Evolutionary conservation across 2,797 vertebrate genomes (phyloP), one percentile per base, ranked within the genome.

Genomic region (Apodemus agrarius): DNA sequence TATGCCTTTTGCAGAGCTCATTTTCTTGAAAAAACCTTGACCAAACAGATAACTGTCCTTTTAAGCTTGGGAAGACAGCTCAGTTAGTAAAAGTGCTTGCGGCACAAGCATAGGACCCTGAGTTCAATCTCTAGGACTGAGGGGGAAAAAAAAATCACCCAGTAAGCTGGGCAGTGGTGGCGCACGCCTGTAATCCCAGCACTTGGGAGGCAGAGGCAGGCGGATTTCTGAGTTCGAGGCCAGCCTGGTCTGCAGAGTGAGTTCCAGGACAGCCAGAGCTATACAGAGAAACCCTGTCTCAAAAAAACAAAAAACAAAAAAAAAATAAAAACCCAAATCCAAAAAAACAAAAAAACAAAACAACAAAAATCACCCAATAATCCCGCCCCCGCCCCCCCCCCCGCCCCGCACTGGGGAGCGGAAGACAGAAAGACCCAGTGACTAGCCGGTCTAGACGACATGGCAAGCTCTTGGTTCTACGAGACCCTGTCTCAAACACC

Each of bases 11-110:
- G 83, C 19, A 95, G 95, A 90, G n/a, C 17, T 87, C n/a, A 26
- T 96, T 92, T 91, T 84, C 94, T 93, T 78, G 57, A 52, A 86
- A 91, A 84, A 86, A 81, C 83, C 81, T 91, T 96, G 63, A 57
- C 57, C 80, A 82, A 75, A 91, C 6, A 87, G 78, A 93, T 96
- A 57, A 87, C 95, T 97, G 78, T 75, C 78, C 59, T 29, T 29
- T 72, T 40, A 87, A 74, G 67, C 49, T 34, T 87, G n/a, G 49
- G 67, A 74, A 87, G 24, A 54, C 11, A 54, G 34, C 26, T 72
- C 22, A 0, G 65, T 19, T 31, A 16, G 46, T 52, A 54, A 72
- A 85, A 52, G 63, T 1, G 21, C 43, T 85, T 24, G 3, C 6
- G 12, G 21, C 10, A 24, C 3, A 49, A 85, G 19, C 31, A 34